A percentile compares a stretch with the other conserved stretches of the same genome.
Conservation (phyloP, 1,140 invertebrate species). For the Mycetomoellerius zeteki region DNA sequence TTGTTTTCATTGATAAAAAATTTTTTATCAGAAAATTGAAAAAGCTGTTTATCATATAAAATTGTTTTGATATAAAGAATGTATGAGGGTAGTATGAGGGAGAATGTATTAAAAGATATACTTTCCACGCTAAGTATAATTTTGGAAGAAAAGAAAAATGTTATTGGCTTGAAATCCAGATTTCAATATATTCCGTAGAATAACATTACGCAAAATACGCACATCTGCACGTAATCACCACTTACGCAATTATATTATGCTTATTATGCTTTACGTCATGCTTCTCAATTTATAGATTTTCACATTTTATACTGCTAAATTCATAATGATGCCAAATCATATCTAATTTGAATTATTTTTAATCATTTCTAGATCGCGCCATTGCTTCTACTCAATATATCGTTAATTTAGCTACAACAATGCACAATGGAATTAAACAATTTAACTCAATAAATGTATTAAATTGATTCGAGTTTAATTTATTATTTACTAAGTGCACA, state of each 20-base stretch:
- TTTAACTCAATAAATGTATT: too few species aligned
- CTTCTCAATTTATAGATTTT: not conserved
- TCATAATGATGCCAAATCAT: too few species aligned
- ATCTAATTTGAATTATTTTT: too few species aligned
- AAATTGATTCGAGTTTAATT: too few species aligned
- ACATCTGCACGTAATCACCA: not conserved
- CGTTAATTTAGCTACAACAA: too few species aligned
- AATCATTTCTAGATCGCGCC: too few species aligned
- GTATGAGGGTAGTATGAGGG: too few species aligned
- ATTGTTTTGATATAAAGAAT: not conserved
- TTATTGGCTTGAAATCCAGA: not conserved
- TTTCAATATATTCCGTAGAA: not conserved
- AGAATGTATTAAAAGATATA: too few species aligned
- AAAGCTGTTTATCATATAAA: not conserved
- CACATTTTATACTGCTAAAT: not conserved
- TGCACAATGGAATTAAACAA: too few species aligned
- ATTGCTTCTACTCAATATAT: too few species aligned
- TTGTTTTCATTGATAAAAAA: not conserved
- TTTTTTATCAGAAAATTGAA: not conserved
- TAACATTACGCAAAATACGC: not conserved
- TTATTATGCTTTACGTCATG: not conserved
- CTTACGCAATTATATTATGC: not conserved
- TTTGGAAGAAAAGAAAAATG: not conserved
- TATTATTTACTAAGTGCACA: too few species aligned
- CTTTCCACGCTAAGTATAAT: not conserved